These are phyloP conservation scores for Apis cerana DNA, from an alignment of 1,140 invertebrate genomes.

Conservation along the genomic window DNA sequence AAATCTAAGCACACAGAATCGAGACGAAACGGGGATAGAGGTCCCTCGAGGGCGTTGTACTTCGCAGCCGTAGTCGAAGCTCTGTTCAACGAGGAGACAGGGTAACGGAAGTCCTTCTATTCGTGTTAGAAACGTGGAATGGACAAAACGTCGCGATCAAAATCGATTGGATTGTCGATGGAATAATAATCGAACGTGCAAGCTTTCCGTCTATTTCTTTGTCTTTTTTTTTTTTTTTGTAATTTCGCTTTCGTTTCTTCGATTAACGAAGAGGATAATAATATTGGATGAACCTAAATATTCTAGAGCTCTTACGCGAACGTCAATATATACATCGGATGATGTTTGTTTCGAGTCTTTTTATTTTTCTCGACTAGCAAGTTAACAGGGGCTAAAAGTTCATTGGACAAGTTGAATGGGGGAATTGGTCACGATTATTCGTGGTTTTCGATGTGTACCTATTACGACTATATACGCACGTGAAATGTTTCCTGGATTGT, in stretches of 20 bases:
- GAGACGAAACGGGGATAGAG: conserved; percentile 4
- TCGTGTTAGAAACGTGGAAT: conserved; percentile 9
- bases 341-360: not conserved
- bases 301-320: too few relatives aligned
- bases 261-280: not conserved
- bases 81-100: conserved; percentile 64
- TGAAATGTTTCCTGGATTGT: conserved; percentile 71
- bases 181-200: conserved; percentile 24
- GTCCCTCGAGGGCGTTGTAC: not conserved
- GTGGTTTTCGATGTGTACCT: conserved; percentile 59
- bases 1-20: not conserved
- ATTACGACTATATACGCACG: conserved; percentile 57
- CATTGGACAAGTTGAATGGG: not conserved
- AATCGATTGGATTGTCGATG: conserved; percentile 1
- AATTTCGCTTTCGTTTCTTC: not conserved
- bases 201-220: conserved; percentile 26
- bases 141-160: not conserved
- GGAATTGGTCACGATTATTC: conserved; percentile 28
- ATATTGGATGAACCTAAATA: too few relatives aligned
- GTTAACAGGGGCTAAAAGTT: not conserved
- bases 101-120: conserved; percentile 48
- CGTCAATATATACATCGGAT: too few relatives aligned
- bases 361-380: not conserved
- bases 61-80: conserved; percentile 31
- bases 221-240: not conserved